Evolutionary conservation across 2,888 invertebrate species (phyloP), one percentile per base, ranked within the genome.

Genomic region (Phlogophora meticulosa): DNA sequence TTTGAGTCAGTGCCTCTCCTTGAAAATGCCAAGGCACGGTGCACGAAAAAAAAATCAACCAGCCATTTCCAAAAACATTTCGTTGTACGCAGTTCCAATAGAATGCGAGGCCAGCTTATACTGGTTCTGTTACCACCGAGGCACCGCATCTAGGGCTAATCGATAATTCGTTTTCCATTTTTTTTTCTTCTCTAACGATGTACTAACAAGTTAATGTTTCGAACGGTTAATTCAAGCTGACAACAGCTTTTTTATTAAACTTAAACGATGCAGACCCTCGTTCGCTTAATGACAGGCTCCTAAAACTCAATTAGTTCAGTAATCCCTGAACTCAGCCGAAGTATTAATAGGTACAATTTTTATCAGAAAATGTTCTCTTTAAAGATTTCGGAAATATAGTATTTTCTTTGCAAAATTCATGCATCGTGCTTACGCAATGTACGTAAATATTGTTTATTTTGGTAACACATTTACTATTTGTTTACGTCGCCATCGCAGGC

Each of bases 291-390:
- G 65, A 45, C 59, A 71, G 42, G n/a, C 28, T 58, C 36, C 36
- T 52, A 38, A 62, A 75, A 69, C 53, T 65, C 63, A 75, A 78
- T 78, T 80, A 78, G 46, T 57, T 49, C 22, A 42, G 15, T 42
- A 56, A 72, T 55, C 49, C 42, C 28, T 32, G 51, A 15, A 42
- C 15, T 56, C 24, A 61, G 32, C 20, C 17, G 9, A 43, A 59
- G 24, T 28, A 59, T 58, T 36, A n/a, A n/a, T 28, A 15, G 2
- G 10, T 10, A 9, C 11, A 1, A 49, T 48, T 58, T n/a, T 28
- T 57, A 22, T 22, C 7, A 3, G 4, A 28, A 42, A 48, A 42
- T 22, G n/a, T 24, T 20, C 9, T 13, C 9, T 13, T 5, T 36
- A 20, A 20, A 28, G 36, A 60, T 52, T 46, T 34, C 15, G 15